These are phyloP conservation scores for Acholoe squamosa DNA, from an alignment of 2,888 invertebrate genomes.

Conservation along the genomic window DNA sequence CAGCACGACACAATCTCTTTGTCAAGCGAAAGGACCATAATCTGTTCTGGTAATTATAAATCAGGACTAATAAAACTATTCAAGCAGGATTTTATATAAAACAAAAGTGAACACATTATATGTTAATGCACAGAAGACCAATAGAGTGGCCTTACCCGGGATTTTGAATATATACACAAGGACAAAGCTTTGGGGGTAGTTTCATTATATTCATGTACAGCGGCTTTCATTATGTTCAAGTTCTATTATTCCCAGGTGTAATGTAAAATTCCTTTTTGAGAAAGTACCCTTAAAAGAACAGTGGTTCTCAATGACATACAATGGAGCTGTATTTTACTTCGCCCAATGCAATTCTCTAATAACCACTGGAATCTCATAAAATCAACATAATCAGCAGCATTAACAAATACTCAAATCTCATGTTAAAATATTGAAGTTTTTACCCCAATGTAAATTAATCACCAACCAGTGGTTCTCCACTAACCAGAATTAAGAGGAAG, in stretches of 20 bases:
- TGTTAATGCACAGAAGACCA: conserved; percentile 20
- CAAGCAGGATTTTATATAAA: not conserved
- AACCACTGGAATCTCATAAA: conserved; percentile 24
- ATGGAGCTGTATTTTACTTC: not conserved
- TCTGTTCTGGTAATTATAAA: not conserved
- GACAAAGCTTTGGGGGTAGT: no score
- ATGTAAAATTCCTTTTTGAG: no score
- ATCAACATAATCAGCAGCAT: conserved; percentile 30
- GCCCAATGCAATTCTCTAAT: not conserved
- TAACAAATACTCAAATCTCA: not conserved
- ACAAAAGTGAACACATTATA: conserved; percentile 33
- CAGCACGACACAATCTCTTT: not conserved
- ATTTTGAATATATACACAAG: not conserved
- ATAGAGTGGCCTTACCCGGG: not conserved
- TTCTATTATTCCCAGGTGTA: not conserved
- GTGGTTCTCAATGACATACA: not conserved
- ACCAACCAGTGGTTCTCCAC: no score
- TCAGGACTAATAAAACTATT: not conserved
- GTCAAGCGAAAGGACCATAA: not conserved
- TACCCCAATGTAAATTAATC: no score
- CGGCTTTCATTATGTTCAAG: not conserved
- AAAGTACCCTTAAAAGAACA: no score
- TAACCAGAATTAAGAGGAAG: no score
- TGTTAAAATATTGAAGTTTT: not conserved
- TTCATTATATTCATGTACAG: not conserved